phyloP scores from a whole-genome alignment of 30 jellyfish, hydroid and myxozoan genomes.

The Hydractinia symbiolongicarpus region DNA sequence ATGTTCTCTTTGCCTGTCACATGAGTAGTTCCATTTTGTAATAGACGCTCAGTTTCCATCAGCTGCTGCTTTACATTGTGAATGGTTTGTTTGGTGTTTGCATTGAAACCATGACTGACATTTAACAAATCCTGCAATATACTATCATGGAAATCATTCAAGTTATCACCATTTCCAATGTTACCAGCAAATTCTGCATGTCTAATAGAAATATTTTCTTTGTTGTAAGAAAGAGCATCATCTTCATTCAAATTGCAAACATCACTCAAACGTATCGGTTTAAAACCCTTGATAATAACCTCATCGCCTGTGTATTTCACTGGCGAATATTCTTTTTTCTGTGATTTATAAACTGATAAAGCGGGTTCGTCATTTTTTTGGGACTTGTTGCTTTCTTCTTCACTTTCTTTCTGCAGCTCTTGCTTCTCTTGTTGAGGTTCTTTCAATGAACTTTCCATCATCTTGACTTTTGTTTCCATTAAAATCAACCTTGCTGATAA shows the following conservation, averaged over 20 bases:
- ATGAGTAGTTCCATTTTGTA: neutral
- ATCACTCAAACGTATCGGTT: conserved; percentile 15
- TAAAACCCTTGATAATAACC: conserved; percentile 6
- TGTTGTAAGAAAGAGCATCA: neutral
- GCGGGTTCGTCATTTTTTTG: neutral
- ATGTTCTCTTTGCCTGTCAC: too few relatives aligned
- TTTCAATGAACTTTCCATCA: conserved; percentile 34
- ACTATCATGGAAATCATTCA: neutral
- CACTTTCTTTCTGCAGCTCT: neutral
- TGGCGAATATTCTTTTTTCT: conserved; percentile 46
- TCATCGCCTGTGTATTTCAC: conserved; percentile 60
- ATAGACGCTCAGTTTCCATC: conserved; percentile 22
- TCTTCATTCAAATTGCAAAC: neutral
- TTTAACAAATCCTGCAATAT: too few relatives aligned
- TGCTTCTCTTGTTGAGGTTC: neutral
- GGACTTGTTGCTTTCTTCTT: neutral
- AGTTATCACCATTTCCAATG: neutral
- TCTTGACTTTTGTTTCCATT: conserved; percentile 44
- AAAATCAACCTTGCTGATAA: conserved; percentile 58
- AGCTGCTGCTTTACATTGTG: conserved; percentile 19
- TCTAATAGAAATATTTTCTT: neutral
- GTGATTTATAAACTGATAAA: neutral
- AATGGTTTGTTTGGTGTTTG: conserved; percentile 17
- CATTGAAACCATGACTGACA: neutral
- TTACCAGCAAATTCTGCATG: neutral